Base-by-base conservation (phyloP, 2,888 invertebrate species). In the Nycteola revayana region DNA sequence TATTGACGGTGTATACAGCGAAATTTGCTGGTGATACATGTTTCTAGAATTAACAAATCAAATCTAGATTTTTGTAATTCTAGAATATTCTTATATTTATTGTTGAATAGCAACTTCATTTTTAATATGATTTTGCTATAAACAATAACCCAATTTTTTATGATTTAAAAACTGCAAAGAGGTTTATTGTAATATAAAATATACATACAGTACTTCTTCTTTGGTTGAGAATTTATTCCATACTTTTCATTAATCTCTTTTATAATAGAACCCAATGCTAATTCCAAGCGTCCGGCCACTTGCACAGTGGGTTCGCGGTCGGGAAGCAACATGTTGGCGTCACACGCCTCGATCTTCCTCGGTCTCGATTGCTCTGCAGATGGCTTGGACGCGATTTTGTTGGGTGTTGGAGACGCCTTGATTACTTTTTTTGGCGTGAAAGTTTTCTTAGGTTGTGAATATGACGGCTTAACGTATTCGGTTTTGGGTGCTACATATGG, bases 241-340 rank as follows among this genome's bases (percentile, higher is more conserved):
- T 2, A 40, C 28, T 47, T 61, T 73, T 20, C n/a, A 7, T 7
- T 3, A 21, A 83, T 50, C 14, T 75, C 62, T 58, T 79, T 82
- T 34, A 83, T 40, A 24, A 87, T 65, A 22, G 26, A 35, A 32
- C 86, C 85, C 30, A 87, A 49, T 9, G 76, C 77, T 33, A 83
- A 49, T 60, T 84, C 85, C 36, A 87, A 46, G n/a, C 85, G 75
- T 21, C 85, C 83, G 11, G 44, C 60, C 46, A 79, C 39, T 48
- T 71, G 70, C 23, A 51, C 53, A 21, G 66, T 47, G 1, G 80
- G 77, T 34, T 48, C 51, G 14, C 46, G 39, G 49, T 74, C 66
- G 4, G 68, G 49, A 26, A 49, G 54, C 37, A 75, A 49, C 42
- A 69, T 40, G 20, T 23, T 36, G 25, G 25, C 53, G 28, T 43